Conservation (phyloP, 1,140 invertebrate species). For the Coenobita brevimanus region DNA sequence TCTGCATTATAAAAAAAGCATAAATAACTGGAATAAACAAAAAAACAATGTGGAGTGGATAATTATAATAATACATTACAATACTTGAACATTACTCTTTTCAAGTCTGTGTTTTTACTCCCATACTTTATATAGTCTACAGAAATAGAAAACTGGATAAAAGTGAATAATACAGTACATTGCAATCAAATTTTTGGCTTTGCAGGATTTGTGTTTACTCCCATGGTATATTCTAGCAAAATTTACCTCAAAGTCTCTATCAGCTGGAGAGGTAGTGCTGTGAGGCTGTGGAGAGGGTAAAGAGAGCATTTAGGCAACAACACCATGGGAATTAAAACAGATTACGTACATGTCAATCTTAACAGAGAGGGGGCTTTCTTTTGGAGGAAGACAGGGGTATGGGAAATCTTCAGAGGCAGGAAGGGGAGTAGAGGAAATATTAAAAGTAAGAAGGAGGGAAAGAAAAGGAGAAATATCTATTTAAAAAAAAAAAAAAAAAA, state of each 20-base stretch:
- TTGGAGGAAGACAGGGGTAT: too few species aligned
- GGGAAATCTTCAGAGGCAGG: too few species aligned
- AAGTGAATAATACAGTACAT: slow-evolving; percentile 26
- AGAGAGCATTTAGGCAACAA: slow-evolving; percentile 36
- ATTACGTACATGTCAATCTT: slow-evolving; percentile 33
- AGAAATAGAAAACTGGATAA: background rate
- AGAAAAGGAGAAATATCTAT: too few species aligned
- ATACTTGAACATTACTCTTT: too few species aligned
- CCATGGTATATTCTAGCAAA: slow-evolving; percentile 32
- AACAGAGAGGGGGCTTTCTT: slow-evolving; percentile 19
- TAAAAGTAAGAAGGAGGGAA: too few species aligned
- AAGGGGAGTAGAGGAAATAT: too few species aligned
- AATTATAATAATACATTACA: too few species aligned
- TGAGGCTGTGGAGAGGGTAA: slow-evolving; percentile 66
- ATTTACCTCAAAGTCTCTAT: slow-evolving; percentile 66
- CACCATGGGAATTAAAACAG: slow-evolving; percentile 59
- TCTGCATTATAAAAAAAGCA: too few species aligned
- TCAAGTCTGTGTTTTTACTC: background rate
- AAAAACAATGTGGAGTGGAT: too few species aligned
- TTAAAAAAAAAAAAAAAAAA: too few species aligned
- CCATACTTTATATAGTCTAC: slow-evolving; percentile 4
- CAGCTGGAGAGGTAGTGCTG: slow-evolving; percentile 55
- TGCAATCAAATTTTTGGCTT: slow-evolving; percentile 14
- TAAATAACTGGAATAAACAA: too few species aligned
- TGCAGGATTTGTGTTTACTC: slow-evolving; percentile 29